These are phyloP conservation scores for Xanthorhoe spadicearia DNA, from an alignment of 2,888 invertebrate species.

Conservation along the genomic window DNA sequence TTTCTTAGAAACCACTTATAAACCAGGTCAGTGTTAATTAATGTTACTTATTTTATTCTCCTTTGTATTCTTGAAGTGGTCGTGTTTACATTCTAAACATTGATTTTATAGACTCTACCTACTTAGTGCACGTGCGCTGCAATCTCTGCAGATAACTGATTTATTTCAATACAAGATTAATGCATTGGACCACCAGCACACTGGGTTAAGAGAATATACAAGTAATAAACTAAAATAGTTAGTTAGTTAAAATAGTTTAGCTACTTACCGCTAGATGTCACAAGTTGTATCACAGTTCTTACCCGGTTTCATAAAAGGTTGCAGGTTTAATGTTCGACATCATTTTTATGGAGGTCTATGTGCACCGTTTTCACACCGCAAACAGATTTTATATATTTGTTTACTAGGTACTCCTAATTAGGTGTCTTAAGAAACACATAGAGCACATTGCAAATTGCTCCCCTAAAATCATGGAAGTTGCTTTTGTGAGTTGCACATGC, in stretches of 20 bases:
- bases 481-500: too few relatives aligned
- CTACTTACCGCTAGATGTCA: slow-evolving; percentile 54
- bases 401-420: too few relatives aligned
- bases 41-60: slow-evolving; percentile 4
- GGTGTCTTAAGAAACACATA: too few relatives aligned
- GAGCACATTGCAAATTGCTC: too few relatives aligned
- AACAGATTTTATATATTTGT: too few relatives aligned
- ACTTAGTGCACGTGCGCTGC: slow-evolving; percentile 22
- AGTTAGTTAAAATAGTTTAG: background rate
- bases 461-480: too few relatives aligned
- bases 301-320: too few relatives aligned
- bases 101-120: slow-evolving; percentile 4
- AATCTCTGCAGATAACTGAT: background rate
- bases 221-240: background rate
- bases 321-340: too few relatives aligned
- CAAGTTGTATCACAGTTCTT: background rate
- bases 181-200: background rate
- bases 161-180: background rate
- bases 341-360: too few relatives aligned
- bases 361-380: too few relatives aligned
- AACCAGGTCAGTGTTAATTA: slow-evolving; percentile 33
- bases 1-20: slow-evolving; percentile 29
- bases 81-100: slow-evolving; percentile 20
- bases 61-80: slow-evolving; percentile 27
- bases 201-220: background rate